phyloP scores from a whole-genome alignment of 2,113 vertebrate species.

The Microcebus ravelobensis region DNA sequence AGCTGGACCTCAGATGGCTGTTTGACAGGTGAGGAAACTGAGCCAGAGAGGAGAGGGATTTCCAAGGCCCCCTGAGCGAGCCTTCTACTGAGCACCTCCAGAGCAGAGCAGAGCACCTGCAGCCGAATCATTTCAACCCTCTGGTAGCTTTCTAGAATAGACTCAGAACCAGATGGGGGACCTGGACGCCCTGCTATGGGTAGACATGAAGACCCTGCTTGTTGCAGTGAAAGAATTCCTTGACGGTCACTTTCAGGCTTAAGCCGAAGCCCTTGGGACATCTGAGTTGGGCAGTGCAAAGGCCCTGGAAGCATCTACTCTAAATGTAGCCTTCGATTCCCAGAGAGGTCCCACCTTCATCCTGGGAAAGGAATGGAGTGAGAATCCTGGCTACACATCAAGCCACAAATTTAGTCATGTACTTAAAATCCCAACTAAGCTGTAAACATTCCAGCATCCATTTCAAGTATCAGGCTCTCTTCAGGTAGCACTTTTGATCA shows the following conservation, averaged over 20 bases:
- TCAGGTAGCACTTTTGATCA: no score
- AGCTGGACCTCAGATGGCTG: neutral
- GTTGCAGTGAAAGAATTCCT: neutral
- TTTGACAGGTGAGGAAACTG: neutral
- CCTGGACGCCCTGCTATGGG: no score
- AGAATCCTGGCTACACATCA: neutral
- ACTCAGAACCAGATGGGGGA: neutral
- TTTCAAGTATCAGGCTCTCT: no score
- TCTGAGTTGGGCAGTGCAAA: neutral
- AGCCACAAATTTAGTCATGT: neutral
- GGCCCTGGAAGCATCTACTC: neutral
- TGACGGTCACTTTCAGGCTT: no score
- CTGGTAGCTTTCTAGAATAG: neutral
- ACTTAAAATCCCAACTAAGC: neutral
- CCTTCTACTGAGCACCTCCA: neutral
- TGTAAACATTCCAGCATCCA: accelerated
- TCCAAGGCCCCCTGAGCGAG: neutral
- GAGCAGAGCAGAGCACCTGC: neutral
- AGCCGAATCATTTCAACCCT: no score
- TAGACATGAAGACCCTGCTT: neutral
- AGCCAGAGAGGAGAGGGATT: neutral
- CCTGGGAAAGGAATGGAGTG: neutral
- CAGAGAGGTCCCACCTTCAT: no score
- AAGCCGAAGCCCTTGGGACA: neutral
- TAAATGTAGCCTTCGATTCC: neutral